Evolutionary conservation across 2,888 invertebrate genomes (phyloP).

Genomic region (Perithous albicinctus): DNA sequence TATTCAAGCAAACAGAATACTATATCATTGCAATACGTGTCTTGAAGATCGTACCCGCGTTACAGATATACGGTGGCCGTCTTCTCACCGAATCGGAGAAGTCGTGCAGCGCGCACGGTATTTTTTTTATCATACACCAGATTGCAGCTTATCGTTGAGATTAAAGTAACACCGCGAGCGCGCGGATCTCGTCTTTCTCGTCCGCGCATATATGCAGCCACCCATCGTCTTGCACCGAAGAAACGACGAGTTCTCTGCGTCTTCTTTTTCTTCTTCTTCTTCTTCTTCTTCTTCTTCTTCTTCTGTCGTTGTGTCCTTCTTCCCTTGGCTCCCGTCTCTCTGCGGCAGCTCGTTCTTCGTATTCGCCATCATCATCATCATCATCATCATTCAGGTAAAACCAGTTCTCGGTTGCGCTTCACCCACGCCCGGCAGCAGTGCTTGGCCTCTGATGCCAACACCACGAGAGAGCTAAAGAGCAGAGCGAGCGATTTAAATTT

Average conservation of each 20-base stretch:
- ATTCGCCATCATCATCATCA: constrained; percentile 40
- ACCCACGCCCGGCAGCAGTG: constrained; percentile 66
- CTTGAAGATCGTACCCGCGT: background rate
- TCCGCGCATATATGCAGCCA: constrained; percentile 23
- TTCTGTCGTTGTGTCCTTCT: constrained; percentile 22
- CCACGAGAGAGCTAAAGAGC: constrained; percentile 37
- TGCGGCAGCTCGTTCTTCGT: background rate
- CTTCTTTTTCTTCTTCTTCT: constrained; percentile 36
- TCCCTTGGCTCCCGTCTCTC: constrained; percentile 41
- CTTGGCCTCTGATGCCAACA: constrained; percentile 32
- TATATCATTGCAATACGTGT: background rate
- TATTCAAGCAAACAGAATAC: too few relatives aligned
- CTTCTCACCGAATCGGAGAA: constrained; percentile 16
- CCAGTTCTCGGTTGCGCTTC: constrained; percentile 66
- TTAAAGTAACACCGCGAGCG: constrained; percentile 67
- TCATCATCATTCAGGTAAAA: constrained; percentile 61
- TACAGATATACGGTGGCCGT: constrained; percentile 27
- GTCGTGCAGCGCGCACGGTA: background rate
- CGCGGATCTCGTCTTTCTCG: constrained; percentile 58
- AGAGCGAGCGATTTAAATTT: constrained; percentile 70
- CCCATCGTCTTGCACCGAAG: constrained; percentile 30
- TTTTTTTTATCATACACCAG: constrained; percentile 56
- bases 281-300: constrained; percentile 20
- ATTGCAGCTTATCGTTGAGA: constrained; percentile 68
- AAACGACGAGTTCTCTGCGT: constrained; percentile 42